A percentile compares a stretch with the other conserved stretches of the same genome.
phyloP scores from a whole-genome alignment of 2,888 invertebrate species.

The Polydrusus tereticollis region DNA sequence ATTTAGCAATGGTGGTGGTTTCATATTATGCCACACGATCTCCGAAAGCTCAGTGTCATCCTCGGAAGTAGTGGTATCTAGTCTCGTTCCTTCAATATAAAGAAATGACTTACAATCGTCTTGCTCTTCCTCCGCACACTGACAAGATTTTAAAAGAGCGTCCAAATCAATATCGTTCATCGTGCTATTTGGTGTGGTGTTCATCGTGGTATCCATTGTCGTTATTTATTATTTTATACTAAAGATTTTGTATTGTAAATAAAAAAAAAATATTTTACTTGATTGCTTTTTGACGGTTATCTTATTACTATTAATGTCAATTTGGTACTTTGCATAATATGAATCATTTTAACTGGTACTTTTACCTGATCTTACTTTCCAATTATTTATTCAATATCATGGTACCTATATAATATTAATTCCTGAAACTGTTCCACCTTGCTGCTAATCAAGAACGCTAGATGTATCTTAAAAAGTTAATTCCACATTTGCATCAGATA shows the following conservation, averaged over 20 bases:
- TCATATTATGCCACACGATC: constrained; percentile 46
- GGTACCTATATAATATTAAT: too few species aligned
- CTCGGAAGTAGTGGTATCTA: constrained; percentile 32
- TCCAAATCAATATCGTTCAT: constrained; percentile 1
- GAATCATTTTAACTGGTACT: too few species aligned
- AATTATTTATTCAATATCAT: too few species aligned
- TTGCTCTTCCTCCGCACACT: constrained; percentile 24
- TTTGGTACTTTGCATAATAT: too few species aligned
- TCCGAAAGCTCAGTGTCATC: constrained; percentile 36
- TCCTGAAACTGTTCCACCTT: too few species aligned
- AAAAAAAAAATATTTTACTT: too few species aligned
- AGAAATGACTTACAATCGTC: constrained; percentile 48
- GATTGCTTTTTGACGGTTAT: neutral
- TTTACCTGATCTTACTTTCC: too few species aligned
- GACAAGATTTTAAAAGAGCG: constrained; percentile 21
- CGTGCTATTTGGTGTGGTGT: neutral
- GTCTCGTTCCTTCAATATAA: constrained; percentile 43
- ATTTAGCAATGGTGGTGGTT: constrained; percentile 40
- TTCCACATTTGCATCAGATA: too few species aligned
- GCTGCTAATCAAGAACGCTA: too few species aligned
- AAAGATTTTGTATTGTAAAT: neutral
- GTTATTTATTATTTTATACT: neutral
- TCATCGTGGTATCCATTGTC: neutral
- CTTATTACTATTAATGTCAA: neutral
- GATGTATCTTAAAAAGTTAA: too few species aligned